phyloP scores from a whole-genome alignment of 2,797 vertebrate genomes.

The Enteromius mattozi region DNA sequence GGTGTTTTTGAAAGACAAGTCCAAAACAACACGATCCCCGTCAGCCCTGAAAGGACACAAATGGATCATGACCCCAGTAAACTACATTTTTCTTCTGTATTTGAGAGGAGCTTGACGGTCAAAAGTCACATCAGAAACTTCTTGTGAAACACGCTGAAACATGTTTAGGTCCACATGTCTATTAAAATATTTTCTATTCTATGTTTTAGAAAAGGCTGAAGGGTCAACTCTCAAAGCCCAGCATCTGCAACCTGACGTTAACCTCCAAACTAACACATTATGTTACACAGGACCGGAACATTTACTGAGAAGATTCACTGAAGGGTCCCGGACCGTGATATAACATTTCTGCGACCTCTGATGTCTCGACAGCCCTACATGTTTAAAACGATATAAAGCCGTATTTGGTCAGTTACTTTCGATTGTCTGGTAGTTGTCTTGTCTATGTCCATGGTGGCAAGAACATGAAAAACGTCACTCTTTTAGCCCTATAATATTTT shows the following conservation, averaged over 20 bases:
- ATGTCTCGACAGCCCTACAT: background rate
- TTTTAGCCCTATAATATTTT: background rate
- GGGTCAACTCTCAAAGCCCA: background rate
- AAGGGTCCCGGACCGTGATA: too few relatives aligned
- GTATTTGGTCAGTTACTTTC: background rate
- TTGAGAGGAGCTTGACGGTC: background rate
- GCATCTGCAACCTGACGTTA: background rate
- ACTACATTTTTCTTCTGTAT: background rate
- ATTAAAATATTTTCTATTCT: background rate
- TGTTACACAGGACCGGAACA: background rate
- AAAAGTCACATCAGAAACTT: background rate
- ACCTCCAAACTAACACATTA: background rate
- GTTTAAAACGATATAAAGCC: background rate
- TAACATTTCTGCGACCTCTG: background rate
- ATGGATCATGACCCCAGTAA: background rate
- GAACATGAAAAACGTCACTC: background rate
- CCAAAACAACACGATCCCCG: background rate
- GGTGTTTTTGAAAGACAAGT: slow-evolving; percentile 5
- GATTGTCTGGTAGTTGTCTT: background rate
- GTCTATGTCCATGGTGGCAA: background rate
- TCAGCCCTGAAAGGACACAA: background rate
- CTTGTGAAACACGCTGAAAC: background rate
- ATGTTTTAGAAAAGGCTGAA: slow-evolving; percentile 4
- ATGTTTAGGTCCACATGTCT: background rate
- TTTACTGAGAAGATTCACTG: background rate